Evolutionary conservation across 2,797 vertebrate genomes (phyloP), one percentile per base, ranked within the genome.

Genomic region (Propithecus deckenii): DNA sequence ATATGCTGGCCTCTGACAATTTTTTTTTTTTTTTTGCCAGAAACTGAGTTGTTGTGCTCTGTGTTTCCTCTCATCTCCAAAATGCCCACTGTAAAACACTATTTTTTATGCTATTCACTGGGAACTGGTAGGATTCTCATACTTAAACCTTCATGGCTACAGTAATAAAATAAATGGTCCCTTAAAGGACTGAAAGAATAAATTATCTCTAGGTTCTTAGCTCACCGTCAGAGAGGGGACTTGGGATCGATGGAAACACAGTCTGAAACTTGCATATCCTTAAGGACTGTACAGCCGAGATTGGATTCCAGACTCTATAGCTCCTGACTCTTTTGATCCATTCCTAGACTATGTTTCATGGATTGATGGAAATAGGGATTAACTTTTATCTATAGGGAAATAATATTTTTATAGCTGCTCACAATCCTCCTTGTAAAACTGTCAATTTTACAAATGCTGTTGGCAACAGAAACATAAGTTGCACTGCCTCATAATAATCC

Each of bases 361-460:
- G 80, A 38, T 32, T 89, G 41, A 52, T 89, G 32, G 63, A 91
- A 91, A 75, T 89, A 2, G 13, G 63, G 94, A 81, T 94, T 89
- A 91, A 48, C 71, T 86, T 89, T 96, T 93, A 89, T 84, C 84
- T 89, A 32, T 17, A 76, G n/a, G 57, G 61, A 91, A 97, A 89
- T 91, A 91, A 71, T 93, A 86, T 55, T 91, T 98, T 96, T 93
- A 96, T 67, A 86, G 83, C 79, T 93, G 50, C 41, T 89, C 79
- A 91, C 35, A 84, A 76, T 93, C 69, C 17, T 91, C 28, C 28
- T 50, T 74, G 12, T 94, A 91, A 97, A 96, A 83, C 46, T 74
- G 78, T 91, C 86, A 55, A 38, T 93, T 85, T 92, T 92, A 95
- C 38, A 96, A 91, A 96, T 61, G 65, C 28, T 65, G 2, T 43